These are phyloP conservation scores for Bergia puertoricense DNA, from an alignment of 92 coral and sea anemone genomes.

Conservation along the genomic window DNA sequence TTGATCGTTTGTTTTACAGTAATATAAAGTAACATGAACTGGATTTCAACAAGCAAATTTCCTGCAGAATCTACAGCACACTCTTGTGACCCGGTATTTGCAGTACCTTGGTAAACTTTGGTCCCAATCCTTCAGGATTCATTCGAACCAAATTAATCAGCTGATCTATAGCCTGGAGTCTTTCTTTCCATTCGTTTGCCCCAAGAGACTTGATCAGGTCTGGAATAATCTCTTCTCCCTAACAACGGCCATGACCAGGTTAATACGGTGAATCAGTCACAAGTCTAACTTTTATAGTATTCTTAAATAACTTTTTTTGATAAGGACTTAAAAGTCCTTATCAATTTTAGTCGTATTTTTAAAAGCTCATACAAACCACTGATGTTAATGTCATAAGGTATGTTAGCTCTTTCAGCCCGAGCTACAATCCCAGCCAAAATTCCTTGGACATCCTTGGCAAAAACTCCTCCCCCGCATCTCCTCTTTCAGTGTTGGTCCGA, in stretches of 20 bases:
- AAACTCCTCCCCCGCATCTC: no score
- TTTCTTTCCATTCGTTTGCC: constrained; percentile 92
- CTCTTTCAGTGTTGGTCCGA: no score
- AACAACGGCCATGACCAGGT: background rate
- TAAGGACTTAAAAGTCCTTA: no score
- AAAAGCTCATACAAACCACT: no score
- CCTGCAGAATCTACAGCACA: background rate
- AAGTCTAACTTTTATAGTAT: no score
- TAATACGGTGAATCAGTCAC: background rate
- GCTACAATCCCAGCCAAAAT: no score
- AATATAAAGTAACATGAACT: background rate
- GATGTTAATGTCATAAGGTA: no score
- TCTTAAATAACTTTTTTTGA: no score
- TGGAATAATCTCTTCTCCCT: constrained; percentile 88
- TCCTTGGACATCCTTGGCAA: no score
- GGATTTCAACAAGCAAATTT: background rate
- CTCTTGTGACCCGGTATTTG: background rate
- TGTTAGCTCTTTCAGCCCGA: no score
- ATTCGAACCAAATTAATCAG: constrained; percentile 74
- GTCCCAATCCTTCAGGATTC: constrained; percentile 76
- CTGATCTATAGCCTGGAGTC: constrained; percentile 89
- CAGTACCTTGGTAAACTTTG: constrained; percentile 89
- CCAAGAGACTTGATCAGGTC: constrained; percentile 69
- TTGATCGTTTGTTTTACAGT: no score
- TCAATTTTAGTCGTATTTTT: no score